phyloP scores from a whole-genome alignment of 2,797 vertebrate species.

The Pipistrellus nathusii region DNA sequence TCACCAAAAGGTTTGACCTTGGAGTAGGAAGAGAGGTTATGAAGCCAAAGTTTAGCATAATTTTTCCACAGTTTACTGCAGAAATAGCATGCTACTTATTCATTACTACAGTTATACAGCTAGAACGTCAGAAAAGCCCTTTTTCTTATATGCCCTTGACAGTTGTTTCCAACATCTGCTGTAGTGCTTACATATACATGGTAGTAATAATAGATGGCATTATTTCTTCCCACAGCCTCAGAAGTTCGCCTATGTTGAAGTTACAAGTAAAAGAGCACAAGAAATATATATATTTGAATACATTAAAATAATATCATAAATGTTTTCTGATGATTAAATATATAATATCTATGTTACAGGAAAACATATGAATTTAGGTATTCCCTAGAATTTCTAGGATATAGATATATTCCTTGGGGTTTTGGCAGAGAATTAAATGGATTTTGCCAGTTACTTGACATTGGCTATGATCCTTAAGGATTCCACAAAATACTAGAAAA shows the following conservation, averaged over 20 bases:
- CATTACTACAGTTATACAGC: slow-evolving; percentile 47
- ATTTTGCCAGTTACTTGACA: slow-evolving; percentile 57
- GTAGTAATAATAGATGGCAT: slow-evolving; percentile 46
- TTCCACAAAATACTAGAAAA: slow-evolving; percentile 63
- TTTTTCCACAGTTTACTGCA: slow-evolving; percentile 45
- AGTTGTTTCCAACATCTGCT: slow-evolving; percentile 52
- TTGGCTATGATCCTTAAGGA: slow-evolving; percentile 31
- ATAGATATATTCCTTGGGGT: slow-evolving; percentile 10
- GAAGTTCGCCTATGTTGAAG: slow-evolving; percentile 45
- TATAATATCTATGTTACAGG: slow-evolving; percentile 31
- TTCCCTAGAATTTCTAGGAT: slow-evolving; percentile 55
- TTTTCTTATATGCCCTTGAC: slow-evolving; percentile 54
- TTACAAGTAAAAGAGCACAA: slow-evolving; percentile 37
- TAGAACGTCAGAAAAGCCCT: slow-evolving; percentile 52
- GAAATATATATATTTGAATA: slow-evolving; percentile 55
- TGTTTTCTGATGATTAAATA: slow-evolving; percentile 55
- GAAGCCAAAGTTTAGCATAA: slow-evolving; percentile 56
- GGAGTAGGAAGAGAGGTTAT: slow-evolving; percentile 54
- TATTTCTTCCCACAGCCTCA: slow-evolving; percentile 58
- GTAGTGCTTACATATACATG: neutral
- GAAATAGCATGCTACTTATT: slow-evolving; percentile 30
- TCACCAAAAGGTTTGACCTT: slow-evolving; percentile 58
- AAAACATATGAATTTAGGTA: slow-evolving; percentile 61
- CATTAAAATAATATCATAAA: slow-evolving; percentile 56
- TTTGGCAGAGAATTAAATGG: slow-evolving; percentile 58